These are phyloP conservation scores for Macquaria ambigua DNA, from an alignment of 2,113 vertebrate species.

Conservation along the genomic window DNA sequence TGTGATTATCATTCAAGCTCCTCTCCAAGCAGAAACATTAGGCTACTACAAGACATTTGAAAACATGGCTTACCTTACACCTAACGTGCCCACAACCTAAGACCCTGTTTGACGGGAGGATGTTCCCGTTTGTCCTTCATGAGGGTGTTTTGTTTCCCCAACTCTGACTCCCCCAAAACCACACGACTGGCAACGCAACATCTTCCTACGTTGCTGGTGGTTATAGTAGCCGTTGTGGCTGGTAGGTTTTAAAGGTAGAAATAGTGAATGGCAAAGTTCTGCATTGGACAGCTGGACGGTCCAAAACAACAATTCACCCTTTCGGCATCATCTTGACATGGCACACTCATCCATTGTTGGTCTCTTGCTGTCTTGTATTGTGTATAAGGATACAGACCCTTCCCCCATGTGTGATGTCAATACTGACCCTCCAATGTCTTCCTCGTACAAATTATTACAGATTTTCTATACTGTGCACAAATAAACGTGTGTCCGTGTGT, in stretches of 20 bases:
- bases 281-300: not conserved
- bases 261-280: not conserved
- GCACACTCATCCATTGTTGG: not conserved
- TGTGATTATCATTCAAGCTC: not conserved
- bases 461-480: slow-evolving; percentile 17
- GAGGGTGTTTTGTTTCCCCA: not conserved
- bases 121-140: not conserved
- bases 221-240: not conserved
- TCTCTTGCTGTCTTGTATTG: not conserved
- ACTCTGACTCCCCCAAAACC: not conserved
- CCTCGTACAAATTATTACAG: not conserved
- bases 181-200: not conserved
- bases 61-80: not conserved
- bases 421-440: slow-evolving; percentile 9
- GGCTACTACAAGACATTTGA: not conserved
- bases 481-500: not conserved
- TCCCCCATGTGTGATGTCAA: slow-evolving; percentile 10
- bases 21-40: not conserved
- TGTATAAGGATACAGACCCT: not conserved
- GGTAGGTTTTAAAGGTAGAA: not conserved
- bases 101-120: not conserved
- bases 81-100: no score
- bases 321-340: not conserved
- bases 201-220: no score
- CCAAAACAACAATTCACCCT: not conserved